Percentiles rank a stretch among this genome's conserved stretches.
Conservation (phyloP, 1,140 invertebrate species). For the Cyphomyrmex costatus region DNA sequence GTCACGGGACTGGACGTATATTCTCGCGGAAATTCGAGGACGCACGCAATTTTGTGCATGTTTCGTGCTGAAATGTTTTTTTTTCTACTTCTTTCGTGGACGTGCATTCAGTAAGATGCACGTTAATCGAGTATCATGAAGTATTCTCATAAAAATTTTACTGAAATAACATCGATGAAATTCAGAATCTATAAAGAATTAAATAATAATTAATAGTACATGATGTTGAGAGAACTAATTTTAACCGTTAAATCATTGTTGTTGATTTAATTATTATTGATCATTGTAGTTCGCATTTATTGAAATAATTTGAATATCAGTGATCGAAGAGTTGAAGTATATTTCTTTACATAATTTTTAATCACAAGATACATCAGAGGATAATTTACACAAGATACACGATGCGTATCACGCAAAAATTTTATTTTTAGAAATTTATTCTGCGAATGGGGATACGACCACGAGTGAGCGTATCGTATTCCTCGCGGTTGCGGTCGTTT, state of each 20-base stretch:
- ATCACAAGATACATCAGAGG: background rate
- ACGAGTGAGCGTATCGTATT: conserved; percentile 50
- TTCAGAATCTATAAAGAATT: background rate
- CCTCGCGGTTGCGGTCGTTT: conserved; percentile 54
- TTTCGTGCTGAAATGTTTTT: background rate
- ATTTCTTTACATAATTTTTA: background rate
- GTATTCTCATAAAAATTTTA: background rate
- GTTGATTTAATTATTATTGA: background rate
- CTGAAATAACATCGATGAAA: background rate
- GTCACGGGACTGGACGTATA: conserved; percentile 1
- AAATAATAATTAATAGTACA: background rate
- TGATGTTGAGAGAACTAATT: background rate
- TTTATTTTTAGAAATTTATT: conserved; percentile 36
- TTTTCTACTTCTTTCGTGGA: background rate
- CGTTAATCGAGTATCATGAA: background rate
- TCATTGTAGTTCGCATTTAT: background rate
- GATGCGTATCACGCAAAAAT: background rate
- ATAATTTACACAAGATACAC: background rate
- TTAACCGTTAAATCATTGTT: background rate
- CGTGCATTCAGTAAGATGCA: background rate
- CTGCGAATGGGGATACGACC: background rate
- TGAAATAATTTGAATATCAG: background rate
- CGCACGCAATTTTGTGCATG: conserved; percentile 25
- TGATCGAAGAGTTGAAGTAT: background rate
- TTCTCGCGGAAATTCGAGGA: conserved; percentile 24